phyloP scores from a whole-genome alignment of 2,888 invertebrate species.

The Oeneis ivallda region DNA sequence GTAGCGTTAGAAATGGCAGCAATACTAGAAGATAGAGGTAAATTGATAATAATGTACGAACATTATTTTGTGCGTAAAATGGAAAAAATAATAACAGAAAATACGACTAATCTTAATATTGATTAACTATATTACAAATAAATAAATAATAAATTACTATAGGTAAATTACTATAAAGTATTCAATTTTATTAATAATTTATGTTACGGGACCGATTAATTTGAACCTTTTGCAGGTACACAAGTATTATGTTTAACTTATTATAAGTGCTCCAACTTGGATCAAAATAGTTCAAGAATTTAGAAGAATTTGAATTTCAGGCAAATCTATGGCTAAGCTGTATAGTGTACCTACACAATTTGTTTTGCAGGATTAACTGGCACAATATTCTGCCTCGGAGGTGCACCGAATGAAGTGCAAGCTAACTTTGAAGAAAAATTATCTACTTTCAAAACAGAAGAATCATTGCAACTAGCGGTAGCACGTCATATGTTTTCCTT shows the following conservation, averaged over 20 bases:
- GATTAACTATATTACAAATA: too few relatives aligned
- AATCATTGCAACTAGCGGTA: conserved; percentile 45
- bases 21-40: conserved; percentile 59
- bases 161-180: too few relatives aligned
- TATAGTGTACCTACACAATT: neutral
- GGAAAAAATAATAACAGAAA: too few relatives aligned
- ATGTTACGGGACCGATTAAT: too few relatives aligned
- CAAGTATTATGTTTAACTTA: neutral
- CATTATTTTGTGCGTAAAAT: neutral
- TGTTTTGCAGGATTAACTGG: conserved; percentile 51
- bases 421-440: conserved; percentile 42
- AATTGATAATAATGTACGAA: conserved; percentile 1
- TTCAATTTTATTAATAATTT: too few relatives aligned
- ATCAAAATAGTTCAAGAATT: neutral
- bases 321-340: neutral
- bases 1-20: conserved; percentile 57
- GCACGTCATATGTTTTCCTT: conserved; percentile 46
- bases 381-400: conserved; percentile 58
- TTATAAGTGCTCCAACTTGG: neutral
- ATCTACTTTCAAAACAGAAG: conserved; percentile 39
- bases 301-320: too few relatives aligned
- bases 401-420: conserved; percentile 50
- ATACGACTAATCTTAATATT: too few relatives aligned
- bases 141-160: too few relatives aligned
- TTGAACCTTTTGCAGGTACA: too few relatives aligned